Conservation (phyloP, 2,888 invertebrate genomes). For the Merodon equestris region DNA sequence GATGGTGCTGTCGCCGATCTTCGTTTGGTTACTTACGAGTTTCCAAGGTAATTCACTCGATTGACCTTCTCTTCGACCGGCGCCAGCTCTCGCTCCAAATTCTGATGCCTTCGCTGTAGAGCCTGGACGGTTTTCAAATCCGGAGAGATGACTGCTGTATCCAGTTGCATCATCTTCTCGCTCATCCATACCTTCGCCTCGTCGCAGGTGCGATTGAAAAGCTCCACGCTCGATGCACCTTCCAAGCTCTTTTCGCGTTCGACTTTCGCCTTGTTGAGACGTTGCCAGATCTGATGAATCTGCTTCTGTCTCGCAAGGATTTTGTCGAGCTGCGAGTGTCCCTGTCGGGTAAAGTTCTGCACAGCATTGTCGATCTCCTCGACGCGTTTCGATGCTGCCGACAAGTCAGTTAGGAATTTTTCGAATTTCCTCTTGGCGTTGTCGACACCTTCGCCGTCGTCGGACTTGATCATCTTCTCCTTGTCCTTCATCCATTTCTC, state of each 20-base stretch:
- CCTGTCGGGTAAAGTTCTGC: constrained; percentile 88
- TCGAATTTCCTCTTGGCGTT: constrained; percentile 97
- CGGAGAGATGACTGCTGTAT: constrained; percentile 86
- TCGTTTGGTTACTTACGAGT: constrained; percentile 83
- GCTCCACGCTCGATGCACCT: constrained; percentile 95
- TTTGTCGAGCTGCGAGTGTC: constrained; percentile 92
- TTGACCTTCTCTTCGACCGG: constrained; percentile 96
- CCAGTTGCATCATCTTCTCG: constrained; percentile 95
- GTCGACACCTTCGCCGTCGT: constrained; percentile 92
- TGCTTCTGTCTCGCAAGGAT: constrained; percentile 88
- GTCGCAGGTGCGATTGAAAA: constrained; percentile 97
- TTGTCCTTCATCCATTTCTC: constrained; percentile 98
- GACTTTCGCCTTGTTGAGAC: constrained; percentile 90
- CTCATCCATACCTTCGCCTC: constrained; percentile 98
- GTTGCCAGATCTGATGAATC: constrained; percentile 93
- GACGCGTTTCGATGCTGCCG: constrained; percentile 94
- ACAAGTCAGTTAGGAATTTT: constrained; percentile 96
- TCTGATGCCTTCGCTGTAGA: constrained; percentile 93
- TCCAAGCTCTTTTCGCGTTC: constrained; percentile 95
- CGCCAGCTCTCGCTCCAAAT: constrained; percentile 95
- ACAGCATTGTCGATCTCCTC: constrained; percentile 94
- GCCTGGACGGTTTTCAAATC: constrained; percentile 95
- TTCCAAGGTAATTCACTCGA: constrained; percentile 91
- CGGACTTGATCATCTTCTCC: constrained; percentile 90
- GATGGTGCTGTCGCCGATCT: no score